Conservation (phyloP, 2,797 vertebrate species). For the Eutrigla gurnardus region DNA sequence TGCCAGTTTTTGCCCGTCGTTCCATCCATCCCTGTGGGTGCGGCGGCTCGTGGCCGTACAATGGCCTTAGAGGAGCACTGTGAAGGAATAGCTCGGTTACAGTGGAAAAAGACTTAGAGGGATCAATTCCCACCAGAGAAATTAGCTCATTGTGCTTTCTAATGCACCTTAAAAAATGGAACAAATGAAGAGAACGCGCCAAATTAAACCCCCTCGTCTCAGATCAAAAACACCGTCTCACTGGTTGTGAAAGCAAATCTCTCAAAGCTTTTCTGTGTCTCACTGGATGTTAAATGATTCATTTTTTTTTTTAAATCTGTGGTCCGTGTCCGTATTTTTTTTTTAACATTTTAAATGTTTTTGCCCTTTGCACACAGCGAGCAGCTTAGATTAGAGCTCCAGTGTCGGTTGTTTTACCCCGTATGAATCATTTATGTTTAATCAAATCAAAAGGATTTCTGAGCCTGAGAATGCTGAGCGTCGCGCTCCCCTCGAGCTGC, state of each 20-base stretch:
- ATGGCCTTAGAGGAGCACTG: background rate
- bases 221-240: conserved; percentile 1
- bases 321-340: conserved; percentile 6
- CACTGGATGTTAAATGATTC: conserved; percentile 18
- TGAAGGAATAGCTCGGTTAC: conserved; percentile 24
- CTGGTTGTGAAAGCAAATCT: conserved; percentile 21
- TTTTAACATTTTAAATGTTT: conserved; percentile 20
- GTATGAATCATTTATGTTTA: conserved; percentile 51
- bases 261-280: background rate
- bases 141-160: conserved; percentile 19
- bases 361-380: background rate
- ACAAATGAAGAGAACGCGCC: conserved; percentile 4
- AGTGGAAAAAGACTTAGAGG: background rate
- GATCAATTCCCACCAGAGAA: conserved; percentile 16
- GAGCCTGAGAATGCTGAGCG: conserved; percentile 3
- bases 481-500: conserved; percentile 14
- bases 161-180: conserved; percentile 25
- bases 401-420: conserved; percentile 1
- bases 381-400: conserved; percentile 15
- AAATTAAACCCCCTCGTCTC: conserved; percentile 1
- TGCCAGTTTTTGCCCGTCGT: background rate
- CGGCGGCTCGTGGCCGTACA: background rate
- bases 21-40: background rate
- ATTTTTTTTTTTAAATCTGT: conserved; percentile 36
- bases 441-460: conserved; percentile 34